Base-by-base conservation (phyloP, 2,113 vertebrate genomes). In the Sander lucioperca region DNA sequence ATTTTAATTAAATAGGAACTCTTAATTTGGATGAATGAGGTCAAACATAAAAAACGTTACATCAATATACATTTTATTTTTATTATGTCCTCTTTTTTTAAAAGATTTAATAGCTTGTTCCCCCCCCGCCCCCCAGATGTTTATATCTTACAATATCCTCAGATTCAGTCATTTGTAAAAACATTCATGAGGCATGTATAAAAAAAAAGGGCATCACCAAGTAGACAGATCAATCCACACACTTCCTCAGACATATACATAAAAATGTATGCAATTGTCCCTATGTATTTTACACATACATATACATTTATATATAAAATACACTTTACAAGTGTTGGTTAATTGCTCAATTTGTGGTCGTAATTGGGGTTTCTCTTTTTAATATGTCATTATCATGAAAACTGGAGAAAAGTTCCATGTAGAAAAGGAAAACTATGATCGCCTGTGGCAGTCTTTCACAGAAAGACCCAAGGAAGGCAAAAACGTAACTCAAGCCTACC, bases 391-490 rank as follows among this genome's bases (percentile, higher is more conserved):
- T 86, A 89, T 91, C 88, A 86, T 91, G 94, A 96, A 90, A 92
- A 92, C 92, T 84, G 78, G 85, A 76, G 48, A 92, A 91, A 85
- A 87, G 74, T 88, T 90, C 76, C 64, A 85, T 94, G 88, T 93
- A 90, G 83, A 93, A 92, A 89, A 88, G 93, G 95, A 79, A 94
- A 91, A 84, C 62, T 56, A 90, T 93, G 92, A 94, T 82, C 43
- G 93, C 88, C 82, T 85, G 66, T 86, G 84, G 76, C 65, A 93
- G 95, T 96, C 97, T 99, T 99, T 98, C 97, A 99, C 96, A 96
- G 98, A 99, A 99, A 99, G 97, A 96, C 94, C 90, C 88, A 45
- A 94, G 81, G 94, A 95, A 96, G 96, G 94, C 89, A 94, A 96
- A 93, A 94, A 91, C 1, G 6, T 21, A 91, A 70, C 94, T 93